Evolutionary conservation across 1,140 invertebrate species (phyloP), one percentile per base, ranked within the genome.

Genomic region (Leptonema lineaticorne): DNA sequence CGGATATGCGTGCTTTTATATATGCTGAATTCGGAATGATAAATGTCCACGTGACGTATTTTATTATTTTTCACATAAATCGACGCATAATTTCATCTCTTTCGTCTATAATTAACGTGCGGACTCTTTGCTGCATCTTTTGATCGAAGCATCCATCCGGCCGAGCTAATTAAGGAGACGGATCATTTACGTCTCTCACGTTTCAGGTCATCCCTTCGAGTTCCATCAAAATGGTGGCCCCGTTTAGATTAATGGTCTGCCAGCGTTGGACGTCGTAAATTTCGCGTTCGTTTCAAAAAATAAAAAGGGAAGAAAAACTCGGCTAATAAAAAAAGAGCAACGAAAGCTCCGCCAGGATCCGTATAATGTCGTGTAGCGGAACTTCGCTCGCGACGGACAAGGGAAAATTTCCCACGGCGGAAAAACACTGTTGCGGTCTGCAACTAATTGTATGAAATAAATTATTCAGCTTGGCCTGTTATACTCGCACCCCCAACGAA

Each of bases 401-500:
- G 30, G 30, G 30, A 11, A 33, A 16, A 16, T 41, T n/a, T n/a
- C n/a, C n/a, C n/a, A n/a, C n/a, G 37, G 20, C 24, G 50, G 50
- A 53, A 59, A 59, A 59, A 59, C 57, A 30, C 28, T 11, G 27
- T 29, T 22, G 50, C 11, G 22, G 67, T 46, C 63, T 63, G 33
- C 70, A 56, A 68, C 70, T 72, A 72, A 72, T 72, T 72, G 67
- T 69, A 67, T 69, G 67, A 72, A 72, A 69, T 72, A 69, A 72
- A 72, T 72, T 71, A 71, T 71, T 71, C 69, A 71, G 62, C 11
- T 33, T 24, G 57, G 62, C n/a, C 59, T 24, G 57, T 59, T 53
- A 24, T 53, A 62, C 57, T 67, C 58, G 45, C 64, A 16, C 37
- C 37, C 37, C 37, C 2, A 11, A 16, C 11, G 37, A 3, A 41